A percentile compares a stretch with the other conserved stretches of the same genome.
These are phyloP conservation scores for Babyrousa celebensis DNA, from an alignment of 2,797 vertebrate genomes.

Conservation along the genomic window DNA sequence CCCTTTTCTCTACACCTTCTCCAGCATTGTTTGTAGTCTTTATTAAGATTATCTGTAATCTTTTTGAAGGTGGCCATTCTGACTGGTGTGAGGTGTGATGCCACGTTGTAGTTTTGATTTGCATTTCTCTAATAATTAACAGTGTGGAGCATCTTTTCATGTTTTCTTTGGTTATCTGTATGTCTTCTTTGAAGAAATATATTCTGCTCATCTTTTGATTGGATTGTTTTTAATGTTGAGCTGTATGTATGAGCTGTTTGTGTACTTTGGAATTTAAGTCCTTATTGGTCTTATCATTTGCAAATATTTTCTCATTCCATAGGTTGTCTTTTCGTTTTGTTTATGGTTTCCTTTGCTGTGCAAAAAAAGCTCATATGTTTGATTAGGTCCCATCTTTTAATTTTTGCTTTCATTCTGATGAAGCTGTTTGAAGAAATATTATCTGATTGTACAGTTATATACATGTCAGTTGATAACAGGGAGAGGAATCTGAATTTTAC, in stretches of 20 bases:
- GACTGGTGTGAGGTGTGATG: background rate
- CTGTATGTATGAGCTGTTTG: background rate
- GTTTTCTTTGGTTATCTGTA: background rate
- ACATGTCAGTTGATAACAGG: background rate
- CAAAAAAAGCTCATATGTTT: background rate
- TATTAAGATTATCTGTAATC: background rate
- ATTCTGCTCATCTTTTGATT: background rate
- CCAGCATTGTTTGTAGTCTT: no score
- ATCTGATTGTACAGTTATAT: background rate
- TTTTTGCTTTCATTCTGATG: background rate
- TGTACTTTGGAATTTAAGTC: background rate
- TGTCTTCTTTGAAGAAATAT: background rate
- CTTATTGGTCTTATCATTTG: background rate
- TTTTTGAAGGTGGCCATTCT: background rate
- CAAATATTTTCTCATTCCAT: background rate
- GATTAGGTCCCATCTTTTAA: background rate
- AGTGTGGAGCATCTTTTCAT: background rate
- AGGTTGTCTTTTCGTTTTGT: background rate
- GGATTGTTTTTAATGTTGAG: background rate
- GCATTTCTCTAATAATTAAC: background rate
- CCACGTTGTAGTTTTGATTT: background rate
- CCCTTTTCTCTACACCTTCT: background rate
- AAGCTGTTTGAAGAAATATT: background rate
- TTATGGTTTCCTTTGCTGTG: background rate
- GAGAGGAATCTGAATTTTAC: background rate